Conservation (phyloP, 2,113 vertebrate species). For the Apteryx mantelli region DNA sequence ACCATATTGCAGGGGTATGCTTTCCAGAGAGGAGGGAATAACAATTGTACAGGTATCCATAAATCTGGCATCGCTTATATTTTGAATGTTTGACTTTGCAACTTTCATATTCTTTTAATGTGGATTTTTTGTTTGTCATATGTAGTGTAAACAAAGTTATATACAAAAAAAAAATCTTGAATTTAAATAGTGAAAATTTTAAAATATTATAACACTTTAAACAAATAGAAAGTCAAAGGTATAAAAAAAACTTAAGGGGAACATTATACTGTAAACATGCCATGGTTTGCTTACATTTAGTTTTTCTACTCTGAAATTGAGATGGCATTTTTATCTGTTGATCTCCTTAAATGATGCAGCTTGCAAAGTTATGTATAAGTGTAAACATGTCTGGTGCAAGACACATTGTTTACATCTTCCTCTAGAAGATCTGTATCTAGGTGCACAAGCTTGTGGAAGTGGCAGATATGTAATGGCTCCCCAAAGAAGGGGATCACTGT, state of each 20-base stretch:
- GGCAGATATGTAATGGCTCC: fast-evolving
- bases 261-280: neutral
- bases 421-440: neutral
- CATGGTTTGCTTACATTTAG: neutral
- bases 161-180: neutral
- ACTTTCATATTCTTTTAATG: neutral
- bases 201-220: neutral
- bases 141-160: neutral
- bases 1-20: neutral
- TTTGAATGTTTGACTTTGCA: neutral
- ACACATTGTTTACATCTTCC: neutral
- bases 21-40: neutral
- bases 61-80: neutral
- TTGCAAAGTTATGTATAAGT: neutral
- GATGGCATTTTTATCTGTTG: neutral
- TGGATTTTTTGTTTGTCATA: neutral
- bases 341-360: neutral
- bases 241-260: neutral
- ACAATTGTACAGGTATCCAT: neutral
- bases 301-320: neutral
- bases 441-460: neutral
- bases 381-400: neutral
- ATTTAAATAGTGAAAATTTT: neutral
- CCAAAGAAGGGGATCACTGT: neutral
- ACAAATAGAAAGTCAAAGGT: neutral